These are phyloP conservation scores for Megaceryle alcyon DNA, from an alignment of 2,797 vertebrate genomes.

Conservation along the genomic window DNA sequence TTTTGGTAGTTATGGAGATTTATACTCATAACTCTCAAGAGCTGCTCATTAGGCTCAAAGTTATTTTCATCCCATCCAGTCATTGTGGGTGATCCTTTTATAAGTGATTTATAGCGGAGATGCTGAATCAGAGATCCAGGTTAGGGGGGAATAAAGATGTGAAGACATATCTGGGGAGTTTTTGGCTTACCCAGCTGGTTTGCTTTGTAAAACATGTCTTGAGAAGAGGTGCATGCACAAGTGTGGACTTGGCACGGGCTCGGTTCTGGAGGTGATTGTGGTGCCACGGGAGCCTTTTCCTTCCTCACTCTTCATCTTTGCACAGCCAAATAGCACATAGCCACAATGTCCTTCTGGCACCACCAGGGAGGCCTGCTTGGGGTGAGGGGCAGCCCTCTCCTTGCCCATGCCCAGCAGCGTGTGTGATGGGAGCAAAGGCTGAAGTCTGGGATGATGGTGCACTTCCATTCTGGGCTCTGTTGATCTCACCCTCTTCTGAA, in stretches of 20 bases:
- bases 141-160: not conserved
- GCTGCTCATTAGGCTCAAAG: conserved; percentile 38
- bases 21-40: conserved; percentile 33
- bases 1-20: conserved; percentile 46
- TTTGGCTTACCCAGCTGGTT: not conserved
- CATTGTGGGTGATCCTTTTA: conserved; percentile 18
- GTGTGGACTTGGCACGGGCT: not conserved
- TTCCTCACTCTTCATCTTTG: not conserved
- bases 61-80: conserved; percentile 19
- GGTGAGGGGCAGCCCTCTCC: not conserved
- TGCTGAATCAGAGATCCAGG: conserved; percentile 3
- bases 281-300: not conserved
- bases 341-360: not conserved
- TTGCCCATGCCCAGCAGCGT: not conserved
- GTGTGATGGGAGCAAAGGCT: not conserved
- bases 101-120: conserved; percentile 13
- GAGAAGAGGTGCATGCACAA: not conserved
- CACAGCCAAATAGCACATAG: not conserved
- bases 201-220: not conserved
- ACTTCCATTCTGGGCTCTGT: not conserved
- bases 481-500: not conserved
- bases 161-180: not conserved
- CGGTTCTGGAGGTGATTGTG: not conserved
- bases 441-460: not conserved
- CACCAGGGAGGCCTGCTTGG: not conserved